A percentile compares a stretch with the other conserved stretches of the same genome.
Evolutionary conservation across 2,113 vertebrate species (phyloP).

Genomic region (Clarias gariepinus): DNA sequence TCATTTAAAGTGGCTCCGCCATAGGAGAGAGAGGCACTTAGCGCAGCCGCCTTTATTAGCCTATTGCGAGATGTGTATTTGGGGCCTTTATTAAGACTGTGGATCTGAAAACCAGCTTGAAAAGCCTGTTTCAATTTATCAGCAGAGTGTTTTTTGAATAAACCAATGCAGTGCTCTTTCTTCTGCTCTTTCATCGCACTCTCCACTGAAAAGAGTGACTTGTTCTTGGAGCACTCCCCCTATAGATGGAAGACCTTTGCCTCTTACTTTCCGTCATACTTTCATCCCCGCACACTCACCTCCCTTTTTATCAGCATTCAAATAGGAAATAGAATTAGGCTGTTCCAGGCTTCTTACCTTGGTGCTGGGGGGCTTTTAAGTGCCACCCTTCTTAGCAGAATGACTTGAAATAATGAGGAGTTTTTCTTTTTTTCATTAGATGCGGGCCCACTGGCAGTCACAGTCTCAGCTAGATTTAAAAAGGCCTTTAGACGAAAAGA

Average conservation of each 20-base stretch:
- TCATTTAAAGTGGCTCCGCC: slow-evolving; percentile 74
- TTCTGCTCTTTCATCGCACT: slow-evolving; percentile 74
- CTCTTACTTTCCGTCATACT: slow-evolving; percentile 66
- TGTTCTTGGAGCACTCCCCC: slow-evolving; percentile 69
- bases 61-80: slow-evolving; percentile 72
- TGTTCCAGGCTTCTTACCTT: slow-evolving; percentile 50
- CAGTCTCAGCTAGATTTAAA: slow-evolving; percentile 43
- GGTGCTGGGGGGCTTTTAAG: slow-evolving; percentile 55
- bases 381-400: slow-evolving; percentile 59
- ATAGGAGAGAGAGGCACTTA: slow-evolving; percentile 74
- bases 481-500: slow-evolving; percentile 54
- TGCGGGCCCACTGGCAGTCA: slow-evolving; percentile 43
- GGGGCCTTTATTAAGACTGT: slow-evolving; percentile 75
- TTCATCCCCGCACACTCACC: slow-evolving; percentile 60
- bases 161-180: slow-evolving; percentile 75
- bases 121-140: slow-evolving; percentile 77
- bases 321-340: slow-evolving; percentile 76
- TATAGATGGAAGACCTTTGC: slow-evolving; percentile 76
- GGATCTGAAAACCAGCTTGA: slow-evolving; percentile 79
- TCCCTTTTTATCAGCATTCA: slow-evolving; percentile 71
- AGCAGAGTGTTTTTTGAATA: slow-evolving; percentile 77
- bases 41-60: slow-evolving; percentile 70
- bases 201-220: slow-evolving; percentile 68
- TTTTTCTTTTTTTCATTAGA: slow-evolving; percentile 50
- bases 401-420: slow-evolving; percentile 54